A percentile compares a stretch with the other conserved stretches of the same genome.
These are phyloP conservation scores for Synergus japonicus DNA, from an alignment of 2,888 invertebrate genomes.

Conservation along the genomic window DNA sequence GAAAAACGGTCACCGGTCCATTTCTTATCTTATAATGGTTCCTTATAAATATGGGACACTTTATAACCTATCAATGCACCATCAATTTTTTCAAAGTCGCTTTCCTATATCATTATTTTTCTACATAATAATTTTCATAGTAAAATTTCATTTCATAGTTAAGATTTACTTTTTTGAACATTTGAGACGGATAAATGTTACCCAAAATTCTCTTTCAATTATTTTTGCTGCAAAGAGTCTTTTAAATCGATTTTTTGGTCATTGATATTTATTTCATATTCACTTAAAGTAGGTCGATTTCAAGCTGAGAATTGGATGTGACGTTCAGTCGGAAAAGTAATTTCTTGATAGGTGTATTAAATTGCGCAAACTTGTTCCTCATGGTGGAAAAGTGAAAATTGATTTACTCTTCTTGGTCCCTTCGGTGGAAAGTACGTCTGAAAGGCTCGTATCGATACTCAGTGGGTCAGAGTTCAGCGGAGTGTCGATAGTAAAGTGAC, in stretches of 20 bases:
- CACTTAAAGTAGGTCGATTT: neutral
- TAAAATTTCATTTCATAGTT: neutral
- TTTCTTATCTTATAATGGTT: constrained; percentile 20
- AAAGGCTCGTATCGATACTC: constrained; percentile 33
- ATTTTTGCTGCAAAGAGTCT: too few species aligned
- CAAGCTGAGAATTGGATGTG: neutral
- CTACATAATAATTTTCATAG: neutral
- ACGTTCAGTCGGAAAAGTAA: constrained; percentile 16
- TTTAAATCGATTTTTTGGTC: neutral
- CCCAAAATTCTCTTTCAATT: too few species aligned
- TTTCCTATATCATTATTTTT: neutral
- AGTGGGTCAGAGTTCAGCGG: constrained; percentile 35
- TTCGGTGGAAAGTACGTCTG: constrained; percentile 29
- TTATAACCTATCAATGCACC: neutral
- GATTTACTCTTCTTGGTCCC: constrained; percentile 36
- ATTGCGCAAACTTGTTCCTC: constrained; percentile 23
- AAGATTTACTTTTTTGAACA: too few species aligned
- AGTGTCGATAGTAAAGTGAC: constrained; percentile 41
- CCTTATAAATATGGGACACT: neutral
- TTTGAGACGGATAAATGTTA: too few species aligned
- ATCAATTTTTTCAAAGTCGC: neutral
- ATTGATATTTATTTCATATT: neutral
- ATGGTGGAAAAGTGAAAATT: constrained; percentile 37
- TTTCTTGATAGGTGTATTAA: constrained; percentile 35
- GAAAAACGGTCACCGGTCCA: constrained; percentile 19